Conservation (phyloP, 2,888 invertebrate species). For the Andrena dorsata region DNA sequence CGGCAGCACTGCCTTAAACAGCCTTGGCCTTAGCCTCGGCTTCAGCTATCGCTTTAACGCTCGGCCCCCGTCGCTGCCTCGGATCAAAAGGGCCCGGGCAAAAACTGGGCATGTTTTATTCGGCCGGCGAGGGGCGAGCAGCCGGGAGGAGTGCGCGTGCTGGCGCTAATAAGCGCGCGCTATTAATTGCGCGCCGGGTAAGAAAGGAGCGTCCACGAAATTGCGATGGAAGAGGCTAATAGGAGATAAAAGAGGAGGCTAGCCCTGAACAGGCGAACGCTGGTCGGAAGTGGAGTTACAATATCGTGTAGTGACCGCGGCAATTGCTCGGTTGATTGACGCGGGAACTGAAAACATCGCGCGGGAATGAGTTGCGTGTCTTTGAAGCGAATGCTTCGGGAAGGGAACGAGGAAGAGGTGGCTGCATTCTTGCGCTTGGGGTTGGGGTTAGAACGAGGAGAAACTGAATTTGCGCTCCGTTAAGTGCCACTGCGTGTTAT, state of each 20-base stretch:
- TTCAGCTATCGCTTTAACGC: constrained; percentile 47
- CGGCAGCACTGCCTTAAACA: constrained; percentile 57
- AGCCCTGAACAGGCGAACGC: neutral
- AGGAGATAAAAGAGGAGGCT: neutral
- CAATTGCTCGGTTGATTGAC: constrained; percentile 46
- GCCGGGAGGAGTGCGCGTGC: constrained; percentile 33
- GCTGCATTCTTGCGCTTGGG: constrained; percentile 8
- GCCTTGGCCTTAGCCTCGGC: constrained; percentile 66
- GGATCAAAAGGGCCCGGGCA: constrained; percentile 16
- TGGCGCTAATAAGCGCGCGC: constrained; percentile 56
- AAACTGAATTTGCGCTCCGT: neutral
- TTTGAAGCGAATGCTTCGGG: neutral
- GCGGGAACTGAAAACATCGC: constrained; percentile 24
- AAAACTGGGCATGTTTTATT: constrained; percentile 48
- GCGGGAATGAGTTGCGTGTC: constrained; percentile 23
- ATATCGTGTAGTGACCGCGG: constrained; percentile 14
- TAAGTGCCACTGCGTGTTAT: too few relatives aligned
- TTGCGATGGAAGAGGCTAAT: constrained; percentile 1
- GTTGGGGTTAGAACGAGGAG: constrained; percentile 2
- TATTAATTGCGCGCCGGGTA: constrained; percentile 36
- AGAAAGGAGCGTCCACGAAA: constrained; percentile 26
- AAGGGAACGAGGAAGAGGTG: neutral
- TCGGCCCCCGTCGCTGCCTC: constrained; percentile 23
- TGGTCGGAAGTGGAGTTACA: neutral
- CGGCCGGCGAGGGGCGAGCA: constrained; percentile 19